Conservation (phyloP, 2,797 vertebrate species). For the Rhabdomys pumilio region DNA sequence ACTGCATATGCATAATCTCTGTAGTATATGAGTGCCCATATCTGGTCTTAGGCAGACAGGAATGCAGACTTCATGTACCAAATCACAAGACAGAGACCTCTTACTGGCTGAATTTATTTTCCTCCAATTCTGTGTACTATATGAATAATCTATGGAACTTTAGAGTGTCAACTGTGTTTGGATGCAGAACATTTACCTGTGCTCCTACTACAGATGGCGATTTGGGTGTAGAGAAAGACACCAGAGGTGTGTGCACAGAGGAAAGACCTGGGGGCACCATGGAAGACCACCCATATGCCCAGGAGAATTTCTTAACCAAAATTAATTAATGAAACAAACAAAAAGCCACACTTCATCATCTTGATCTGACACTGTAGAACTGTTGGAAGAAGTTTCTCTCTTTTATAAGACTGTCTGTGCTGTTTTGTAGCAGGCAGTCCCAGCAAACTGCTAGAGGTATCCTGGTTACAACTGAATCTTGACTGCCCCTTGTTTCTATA, state of each 20-base stretch:
- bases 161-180: background rate
- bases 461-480: background rate
- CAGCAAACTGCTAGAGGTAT: background rate
- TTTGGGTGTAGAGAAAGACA: background rate
- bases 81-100: background rate
- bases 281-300: background rate
- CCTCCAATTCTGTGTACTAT: background rate
- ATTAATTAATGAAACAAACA: too few species aligned
- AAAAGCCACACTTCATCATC: background rate
- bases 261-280: background rate
- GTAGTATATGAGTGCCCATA: background rate
- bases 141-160: background rate
- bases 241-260: rapidly evolving
- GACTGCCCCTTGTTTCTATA: background rate
- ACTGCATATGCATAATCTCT: background rate
- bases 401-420: background rate
- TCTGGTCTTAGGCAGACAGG: background rate
- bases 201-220: too few species aligned
- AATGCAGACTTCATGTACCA: background rate
- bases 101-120: background rate
- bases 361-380: background rate
- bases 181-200: background rate
- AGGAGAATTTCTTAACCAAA: background rate
- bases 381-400: background rate
- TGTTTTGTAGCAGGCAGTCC: background rate